phyloP scores from a whole-genome alignment of 2,888 invertebrate species.

The Conus canariensis region DNA sequence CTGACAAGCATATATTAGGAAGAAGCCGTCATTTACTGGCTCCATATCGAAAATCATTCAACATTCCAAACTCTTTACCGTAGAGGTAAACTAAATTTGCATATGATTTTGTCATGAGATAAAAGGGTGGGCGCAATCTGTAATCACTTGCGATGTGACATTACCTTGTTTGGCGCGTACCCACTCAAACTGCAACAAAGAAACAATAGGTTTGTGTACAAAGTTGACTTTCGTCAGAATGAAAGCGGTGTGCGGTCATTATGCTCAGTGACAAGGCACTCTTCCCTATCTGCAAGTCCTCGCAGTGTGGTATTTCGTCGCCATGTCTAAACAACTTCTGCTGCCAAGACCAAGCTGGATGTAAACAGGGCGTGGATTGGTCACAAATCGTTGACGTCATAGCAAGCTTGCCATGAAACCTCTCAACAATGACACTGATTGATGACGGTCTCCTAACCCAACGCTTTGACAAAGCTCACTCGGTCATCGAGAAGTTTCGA shows the following conservation, averaged over 20 bases:
- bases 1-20: too few relatives aligned
- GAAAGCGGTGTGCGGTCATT: neutral
- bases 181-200: neutral
- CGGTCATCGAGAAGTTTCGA: too few relatives aligned
- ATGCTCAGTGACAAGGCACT: neutral
- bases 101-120: too few relatives aligned
- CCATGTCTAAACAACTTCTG: conserved; percentile 41
- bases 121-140: too few relatives aligned
- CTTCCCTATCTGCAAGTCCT: neutral
- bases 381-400: neutral
- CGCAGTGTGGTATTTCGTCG: neutral
- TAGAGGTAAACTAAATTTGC: too few relatives aligned
- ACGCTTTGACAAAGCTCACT: too few relatives aligned
- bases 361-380: conserved; percentile 25
- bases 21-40: neutral
- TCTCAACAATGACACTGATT: too few relatives aligned
- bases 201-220: neutral
- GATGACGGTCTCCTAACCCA: too few relatives aligned
- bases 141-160: too few relatives aligned
- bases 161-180: neutral
- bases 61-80: too few relatives aligned
- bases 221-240: neutral
- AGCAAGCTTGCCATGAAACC: neutral
- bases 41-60: neutral
- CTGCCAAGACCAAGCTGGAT: neutral